These are phyloP conservation scores for Pogona vitticeps DNA, from an alignment of 2,113 vertebrate species.

Conservation along the genomic window DNA sequence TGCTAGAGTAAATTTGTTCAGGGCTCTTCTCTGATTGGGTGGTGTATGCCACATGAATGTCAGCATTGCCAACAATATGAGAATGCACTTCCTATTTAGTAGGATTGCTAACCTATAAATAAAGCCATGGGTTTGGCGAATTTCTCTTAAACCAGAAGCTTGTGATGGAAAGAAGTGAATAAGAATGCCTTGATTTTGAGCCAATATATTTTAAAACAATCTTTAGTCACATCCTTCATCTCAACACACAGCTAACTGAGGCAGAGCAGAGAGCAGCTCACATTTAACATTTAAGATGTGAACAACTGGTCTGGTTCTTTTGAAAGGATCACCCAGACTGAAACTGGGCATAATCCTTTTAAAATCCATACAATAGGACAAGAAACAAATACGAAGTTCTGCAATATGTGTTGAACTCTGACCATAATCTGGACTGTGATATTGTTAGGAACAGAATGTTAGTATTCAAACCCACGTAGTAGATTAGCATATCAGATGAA, in stretches of 20 bases:
- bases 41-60: conserved; percentile 16
- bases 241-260: not conserved
- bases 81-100: conserved; percentile 39
- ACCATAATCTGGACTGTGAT: not conserved
- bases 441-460: conserved; percentile 10
- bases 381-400: not conserved
- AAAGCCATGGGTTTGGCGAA: conserved; percentile 19
- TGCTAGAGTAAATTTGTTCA: conserved; percentile 49
- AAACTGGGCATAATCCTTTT: conserved; percentile 13
- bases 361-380: not conserved
- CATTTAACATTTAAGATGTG: not conserved
- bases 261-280: not conserved
- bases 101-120: conserved; percentile 42
- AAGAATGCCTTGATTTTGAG: conserved; percentile 27
- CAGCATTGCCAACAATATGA: conserved; percentile 41
- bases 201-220: not conserved
- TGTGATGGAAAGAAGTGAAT: conserved; percentile 25
- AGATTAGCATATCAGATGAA: not conserved
- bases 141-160: conserved; percentile 12
- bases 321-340: not conserved
- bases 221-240: conserved; percentile 15
- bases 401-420: not conserved
- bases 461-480: conserved; percentile 7
- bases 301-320: not conserved
- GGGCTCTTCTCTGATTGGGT: conserved; percentile 30